These are phyloP conservation scores for Crocallis elinguaria DNA, from an alignment of 2,888 invertebrate genomes.

Conservation along the genomic window DNA sequence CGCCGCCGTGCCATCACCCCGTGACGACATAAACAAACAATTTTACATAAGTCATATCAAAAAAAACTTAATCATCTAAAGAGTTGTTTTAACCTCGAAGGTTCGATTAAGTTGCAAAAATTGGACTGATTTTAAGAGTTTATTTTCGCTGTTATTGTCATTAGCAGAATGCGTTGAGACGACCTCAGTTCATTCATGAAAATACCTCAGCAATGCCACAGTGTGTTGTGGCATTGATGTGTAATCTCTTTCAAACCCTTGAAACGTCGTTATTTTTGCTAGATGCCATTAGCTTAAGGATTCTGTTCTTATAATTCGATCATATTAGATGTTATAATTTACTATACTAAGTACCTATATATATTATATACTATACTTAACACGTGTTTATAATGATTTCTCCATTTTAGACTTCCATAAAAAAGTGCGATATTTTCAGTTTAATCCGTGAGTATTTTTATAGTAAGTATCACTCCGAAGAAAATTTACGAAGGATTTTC, in stretches of 20 bases:
- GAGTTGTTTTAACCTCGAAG: not conserved
- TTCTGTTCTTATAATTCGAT: no score
- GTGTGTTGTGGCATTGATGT: not conserved
- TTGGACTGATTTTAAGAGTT: not conserved
- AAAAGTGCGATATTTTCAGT: no score
- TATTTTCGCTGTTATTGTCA: conserved; percentile 3
- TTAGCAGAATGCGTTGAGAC: not conserved
- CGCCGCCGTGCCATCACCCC: conserved; percentile 39
- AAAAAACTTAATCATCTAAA: not conserved
- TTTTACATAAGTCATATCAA: conserved; percentile 14
- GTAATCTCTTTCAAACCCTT: not conserved
- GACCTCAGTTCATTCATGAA: conserved; percentile 26
- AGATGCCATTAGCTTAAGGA: not conserved
- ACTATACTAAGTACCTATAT: no score
- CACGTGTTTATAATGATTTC: no score
- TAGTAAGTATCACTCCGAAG: no score
- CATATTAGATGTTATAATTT: no score
- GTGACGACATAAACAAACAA: conserved; percentile 37
- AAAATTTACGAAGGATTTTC: no score
- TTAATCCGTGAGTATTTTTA: no score
- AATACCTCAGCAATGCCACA: conserved; percentile 15
- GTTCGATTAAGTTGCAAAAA: not conserved
- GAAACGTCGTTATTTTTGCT: not conserved
- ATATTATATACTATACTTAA: no score
- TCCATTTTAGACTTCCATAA: no score